Base-by-base conservation (phyloP, 2,888 invertebrate genomes). In the Drosophila rellima region DNA sequence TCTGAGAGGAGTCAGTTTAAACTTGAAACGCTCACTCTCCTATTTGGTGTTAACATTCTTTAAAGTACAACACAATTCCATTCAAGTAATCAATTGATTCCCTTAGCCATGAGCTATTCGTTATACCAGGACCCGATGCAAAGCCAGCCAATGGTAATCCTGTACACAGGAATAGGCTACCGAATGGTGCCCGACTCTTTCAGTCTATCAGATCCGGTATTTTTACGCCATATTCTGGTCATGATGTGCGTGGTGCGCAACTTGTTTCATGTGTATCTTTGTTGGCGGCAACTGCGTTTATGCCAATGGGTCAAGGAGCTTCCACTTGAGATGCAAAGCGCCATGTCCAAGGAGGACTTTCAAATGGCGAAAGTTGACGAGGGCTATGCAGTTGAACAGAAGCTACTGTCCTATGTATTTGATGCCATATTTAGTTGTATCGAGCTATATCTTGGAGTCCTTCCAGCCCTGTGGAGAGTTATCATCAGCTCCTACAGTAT, bases 111-210 rank as follows among this genome's bases (percentile, higher is more conserved):
- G 47, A 42, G 26, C 0, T 61, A 74, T 40, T 39, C 80, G 3
- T 37, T 79, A 0, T 62, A 79, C 18, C 82, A 78, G 60, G 62
- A 79, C 29, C 78, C 78, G 1, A 68, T 81, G 65, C 82, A 79
- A 15, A 65, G 61, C 20, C 65, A 74, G 37, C 67, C 64, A 0
- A 20, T 68, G 13, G 26, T 40, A 2, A 20, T 72, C 3, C 44
- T 40, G 3, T 6, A 42, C 1, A 47, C 37, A 0, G 61, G 55
- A 0, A 74, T 77, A 0, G 70, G 67, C 0, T 1, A 42, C 2
- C 1, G 5, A 0, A 6, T 86, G 20, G 1, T 56, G 18, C 89
- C 83, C 0, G 0, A 64, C 0, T 0, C 8, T 0, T 5, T 45
- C 0, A 33, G 7, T 2, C 15, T 73, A 1, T 1, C 0, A 0